Evolutionary conservation across 2,797 vertebrate genomes (phyloP).

Genomic region (Microcaecilia unicolor): DNA sequence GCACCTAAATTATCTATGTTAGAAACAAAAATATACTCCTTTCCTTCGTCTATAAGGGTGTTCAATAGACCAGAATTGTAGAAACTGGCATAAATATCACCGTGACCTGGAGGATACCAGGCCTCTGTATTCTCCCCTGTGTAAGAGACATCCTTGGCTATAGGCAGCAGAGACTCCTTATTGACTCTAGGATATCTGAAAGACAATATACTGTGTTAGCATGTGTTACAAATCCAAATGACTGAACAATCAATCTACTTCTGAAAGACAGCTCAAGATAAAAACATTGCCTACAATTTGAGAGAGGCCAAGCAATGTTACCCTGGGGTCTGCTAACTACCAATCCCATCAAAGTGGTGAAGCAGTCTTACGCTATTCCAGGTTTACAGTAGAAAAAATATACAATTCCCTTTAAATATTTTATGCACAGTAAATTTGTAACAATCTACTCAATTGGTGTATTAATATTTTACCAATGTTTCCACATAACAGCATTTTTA

Average conservation of each 20-base stretch:
- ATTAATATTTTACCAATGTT: too few relatives aligned
- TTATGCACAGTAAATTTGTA: too few relatives aligned
- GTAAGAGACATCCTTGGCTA: constrained; percentile 69
- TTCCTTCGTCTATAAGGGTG: constrained; percentile 73
- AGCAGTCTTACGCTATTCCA: too few relatives aligned
- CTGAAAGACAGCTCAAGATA: neutral
- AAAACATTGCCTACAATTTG: neutral
- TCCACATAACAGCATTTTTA: too few relatives aligned
- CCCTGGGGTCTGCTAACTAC: too few relatives aligned
- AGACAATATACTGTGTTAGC: neutral
- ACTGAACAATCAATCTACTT: too few relatives aligned
- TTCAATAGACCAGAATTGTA: constrained; percentile 85
- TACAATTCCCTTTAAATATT: too few relatives aligned
- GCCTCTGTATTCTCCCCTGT: constrained; percentile 77
- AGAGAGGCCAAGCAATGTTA: too few relatives aligned
- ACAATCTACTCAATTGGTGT: too few relatives aligned
- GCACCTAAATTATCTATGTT: constrained; percentile 97
- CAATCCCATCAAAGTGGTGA: too few relatives aligned
- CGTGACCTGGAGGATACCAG: constrained; percentile 94
- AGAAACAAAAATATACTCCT: constrained; percentile 95
- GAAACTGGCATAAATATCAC: constrained; percentile 90
- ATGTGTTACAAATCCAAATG: too few relatives aligned
- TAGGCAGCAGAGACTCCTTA: constrained; percentile 87
- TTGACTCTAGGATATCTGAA: constrained; percentile 88
- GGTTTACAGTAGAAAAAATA: too few relatives aligned